Evolutionary conservation across 2,113 vertebrate species (phyloP).

Genomic region (Rissa tridactyla): DNA sequence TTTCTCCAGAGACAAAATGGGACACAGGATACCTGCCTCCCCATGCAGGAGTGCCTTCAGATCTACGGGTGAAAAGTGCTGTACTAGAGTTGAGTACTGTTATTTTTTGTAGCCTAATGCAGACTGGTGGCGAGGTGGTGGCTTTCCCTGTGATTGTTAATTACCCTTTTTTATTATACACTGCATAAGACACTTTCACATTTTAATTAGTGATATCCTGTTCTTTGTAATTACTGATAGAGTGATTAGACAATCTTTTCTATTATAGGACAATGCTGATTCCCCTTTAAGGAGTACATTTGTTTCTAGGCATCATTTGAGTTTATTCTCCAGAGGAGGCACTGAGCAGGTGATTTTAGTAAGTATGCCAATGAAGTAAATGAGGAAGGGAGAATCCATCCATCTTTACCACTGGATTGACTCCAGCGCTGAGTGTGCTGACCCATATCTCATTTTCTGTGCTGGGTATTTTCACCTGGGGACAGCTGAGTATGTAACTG

Average conservation of each 20-base stretch:
- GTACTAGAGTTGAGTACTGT: not conserved
- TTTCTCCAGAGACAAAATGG: not conserved
- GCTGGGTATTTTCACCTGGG: not conserved
- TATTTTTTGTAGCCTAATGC: not conserved
- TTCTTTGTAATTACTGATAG: constrained; percentile 55
- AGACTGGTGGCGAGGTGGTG: not conserved
- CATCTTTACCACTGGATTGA: not conserved
- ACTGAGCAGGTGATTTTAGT: not conserved
- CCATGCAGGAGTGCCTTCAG: not conserved
- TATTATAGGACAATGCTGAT: not conserved
- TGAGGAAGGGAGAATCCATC: not conserved
- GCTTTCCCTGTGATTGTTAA: constrained; percentile 32
- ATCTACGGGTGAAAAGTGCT: not conserved
- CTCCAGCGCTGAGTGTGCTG: not conserved
- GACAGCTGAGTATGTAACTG: not conserved
- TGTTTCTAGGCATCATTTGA: not conserved
- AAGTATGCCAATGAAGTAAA: not conserved
- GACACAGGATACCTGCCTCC: not conserved
- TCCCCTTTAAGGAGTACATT: not conserved
- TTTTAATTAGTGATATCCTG: constrained; percentile 56
- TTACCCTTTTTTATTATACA: constrained; percentile 6
- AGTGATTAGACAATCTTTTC: constrained; percentile 38
- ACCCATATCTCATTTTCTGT: not conserved
- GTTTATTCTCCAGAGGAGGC: not conserved
- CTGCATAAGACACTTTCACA: constrained; percentile 5